Conservation (phyloP, 2,888 invertebrate species). For the Chloroclystis v-ata region DNA sequence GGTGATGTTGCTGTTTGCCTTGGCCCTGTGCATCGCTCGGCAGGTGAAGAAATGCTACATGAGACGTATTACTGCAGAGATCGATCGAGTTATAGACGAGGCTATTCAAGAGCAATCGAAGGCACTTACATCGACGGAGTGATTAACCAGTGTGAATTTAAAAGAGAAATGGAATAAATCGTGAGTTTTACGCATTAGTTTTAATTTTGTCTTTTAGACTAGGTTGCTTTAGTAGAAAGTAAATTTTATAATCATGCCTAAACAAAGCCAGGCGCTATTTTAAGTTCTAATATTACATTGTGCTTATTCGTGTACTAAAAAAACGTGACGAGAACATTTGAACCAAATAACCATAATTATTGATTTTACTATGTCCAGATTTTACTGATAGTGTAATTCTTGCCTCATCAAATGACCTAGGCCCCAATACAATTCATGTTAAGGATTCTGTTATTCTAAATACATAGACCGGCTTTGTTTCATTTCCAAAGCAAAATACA, state of each 20-base stretch:
- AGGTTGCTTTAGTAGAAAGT: no score
- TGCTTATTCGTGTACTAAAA: no score
- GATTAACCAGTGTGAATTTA: neutral
- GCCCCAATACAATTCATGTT: no score
- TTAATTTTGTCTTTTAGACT: neutral
- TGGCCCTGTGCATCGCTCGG: conserved; percentile 35
- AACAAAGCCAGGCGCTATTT: no score
- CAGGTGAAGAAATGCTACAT: conserved; percentile 36
- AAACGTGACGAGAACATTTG: no score
- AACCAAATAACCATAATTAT: no score
- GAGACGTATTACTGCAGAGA: conserved; percentile 37
- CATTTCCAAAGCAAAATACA: neutral
- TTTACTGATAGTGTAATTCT: no score
- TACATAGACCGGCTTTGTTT: neutral
- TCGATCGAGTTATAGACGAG: conserved; percentile 34
- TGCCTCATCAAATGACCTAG: no score
- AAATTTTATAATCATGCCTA: no score
- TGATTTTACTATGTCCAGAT: no score
- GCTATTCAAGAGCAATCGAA: conserved; percentile 21
- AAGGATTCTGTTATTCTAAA: no score
- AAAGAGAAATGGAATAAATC: conserved; percentile 3
- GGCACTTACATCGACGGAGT: conserved; percentile 4
- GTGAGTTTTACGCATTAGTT: conserved; percentile 7
- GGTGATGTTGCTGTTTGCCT: conserved; percentile 34
- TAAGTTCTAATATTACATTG: no score